Percentiles rank a stretch among this genome's conserved stretches.
These are phyloP conservation scores for Sebastes minor DNA, from an alignment of 2,797 vertebrate genomes.

Conservation along the genomic window DNA sequence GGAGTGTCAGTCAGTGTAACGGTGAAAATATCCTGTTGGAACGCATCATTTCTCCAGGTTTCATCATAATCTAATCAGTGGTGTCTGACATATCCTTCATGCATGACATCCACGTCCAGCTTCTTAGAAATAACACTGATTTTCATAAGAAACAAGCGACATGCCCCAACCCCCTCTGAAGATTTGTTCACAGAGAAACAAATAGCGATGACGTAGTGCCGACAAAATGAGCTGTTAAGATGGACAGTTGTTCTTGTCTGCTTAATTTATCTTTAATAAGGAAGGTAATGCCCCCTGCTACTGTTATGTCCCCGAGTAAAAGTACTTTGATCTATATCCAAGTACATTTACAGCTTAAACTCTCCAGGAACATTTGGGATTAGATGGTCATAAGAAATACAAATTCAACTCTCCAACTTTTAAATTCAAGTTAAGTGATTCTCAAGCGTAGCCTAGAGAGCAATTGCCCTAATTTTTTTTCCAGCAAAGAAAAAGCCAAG, in stretches of 20 bases:
- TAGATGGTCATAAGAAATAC: conserved; percentile 38
- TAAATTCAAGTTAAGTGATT: conserved; percentile 61
- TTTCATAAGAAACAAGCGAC: neutral
- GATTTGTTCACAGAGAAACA: neutral
- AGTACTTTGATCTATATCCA: conserved; percentile 26
- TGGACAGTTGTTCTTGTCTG: neutral
- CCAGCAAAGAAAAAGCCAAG: conserved; percentile 40
- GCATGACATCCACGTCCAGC: conserved; percentile 1
- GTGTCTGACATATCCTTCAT: conserved; percentile 28
- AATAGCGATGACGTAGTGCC: neutral
- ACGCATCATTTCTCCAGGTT: conserved; percentile 29
- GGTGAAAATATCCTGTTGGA: neutral
- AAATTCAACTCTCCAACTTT: conserved; percentile 45
- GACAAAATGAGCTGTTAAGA: conserved; percentile 10
- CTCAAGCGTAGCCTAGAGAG: conserved; percentile 46
- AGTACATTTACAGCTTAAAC: conserved; percentile 26
- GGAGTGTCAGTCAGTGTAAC: neutral
- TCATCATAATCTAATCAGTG: conserved; percentile 36
- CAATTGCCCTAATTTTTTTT: conserved; percentile 54
- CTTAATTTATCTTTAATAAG: conserved; percentile 25
- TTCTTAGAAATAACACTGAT: neutral
- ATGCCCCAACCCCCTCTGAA: neutral
- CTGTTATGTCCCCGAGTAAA: neutral
- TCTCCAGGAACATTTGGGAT: conserved; percentile 40
- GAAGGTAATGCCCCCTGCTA: neutral